Evolutionary conservation across 2,113 vertebrate species (phyloP).

Genomic region (Rhagologus leucostigma): DNA sequence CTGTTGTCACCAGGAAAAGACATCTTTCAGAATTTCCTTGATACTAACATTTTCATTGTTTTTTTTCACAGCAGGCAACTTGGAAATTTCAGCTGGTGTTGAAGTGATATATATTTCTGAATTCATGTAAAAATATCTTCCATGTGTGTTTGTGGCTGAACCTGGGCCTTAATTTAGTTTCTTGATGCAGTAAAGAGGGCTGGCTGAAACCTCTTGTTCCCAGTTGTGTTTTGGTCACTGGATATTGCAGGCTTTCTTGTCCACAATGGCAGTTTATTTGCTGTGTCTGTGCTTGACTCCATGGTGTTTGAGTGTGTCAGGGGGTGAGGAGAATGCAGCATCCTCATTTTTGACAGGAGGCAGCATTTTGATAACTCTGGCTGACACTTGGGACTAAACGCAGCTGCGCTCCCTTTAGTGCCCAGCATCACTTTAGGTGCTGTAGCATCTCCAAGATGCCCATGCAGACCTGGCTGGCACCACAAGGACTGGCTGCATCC

Average conservation of each 20-base stretch:
- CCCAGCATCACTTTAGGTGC: not conserved
- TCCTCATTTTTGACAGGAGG: not conserved
- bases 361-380: not conserved
- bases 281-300: not conserved
- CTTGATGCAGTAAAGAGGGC: not conserved
- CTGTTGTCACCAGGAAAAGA: not conserved
- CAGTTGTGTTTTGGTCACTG: not conserved
- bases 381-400: not conserved
- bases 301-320: fast-evolving
- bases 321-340: not conserved
- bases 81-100: not conserved
- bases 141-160: not conserved
- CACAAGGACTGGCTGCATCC: not conserved
- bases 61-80: not conserved
- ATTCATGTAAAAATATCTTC: not conserved
- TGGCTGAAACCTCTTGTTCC: not conserved
- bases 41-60: not conserved
- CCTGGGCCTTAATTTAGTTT: not conserved
- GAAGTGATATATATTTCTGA: not conserved
- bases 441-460: not conserved
- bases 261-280: not conserved
- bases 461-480: not conserved
- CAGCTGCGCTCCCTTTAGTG: not conserved
- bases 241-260: not conserved
- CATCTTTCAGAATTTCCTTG: not conserved